phyloP scores from a whole-genome alignment of 1,140 invertebrate genomes.

The Tetramorium alpestre region DNA sequence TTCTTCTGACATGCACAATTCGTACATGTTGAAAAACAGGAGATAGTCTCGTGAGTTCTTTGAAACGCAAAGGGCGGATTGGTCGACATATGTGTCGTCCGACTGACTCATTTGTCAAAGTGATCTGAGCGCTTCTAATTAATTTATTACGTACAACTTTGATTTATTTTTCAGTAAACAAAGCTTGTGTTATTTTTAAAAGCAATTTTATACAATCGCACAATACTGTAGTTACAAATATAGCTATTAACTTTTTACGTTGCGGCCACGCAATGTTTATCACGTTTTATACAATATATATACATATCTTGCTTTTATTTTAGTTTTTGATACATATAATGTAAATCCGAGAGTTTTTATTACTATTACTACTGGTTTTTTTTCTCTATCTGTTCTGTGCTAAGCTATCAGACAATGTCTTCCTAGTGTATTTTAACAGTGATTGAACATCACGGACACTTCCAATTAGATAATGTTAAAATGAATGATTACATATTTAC shows the following conservation, averaged over 20 bases:
- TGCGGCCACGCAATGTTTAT: neutral
- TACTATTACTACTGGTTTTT: neutral
- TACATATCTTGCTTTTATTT: neutral
- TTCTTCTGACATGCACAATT: slow-evolving; percentile 61
- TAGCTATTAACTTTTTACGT: slow-evolving; percentile 9
- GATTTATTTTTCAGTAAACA: neutral
- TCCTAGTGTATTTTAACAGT: neutral
- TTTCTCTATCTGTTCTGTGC: neutral
- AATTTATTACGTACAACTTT: slow-evolving; percentile 21
- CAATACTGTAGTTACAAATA: neutral
- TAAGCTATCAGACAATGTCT: neutral
- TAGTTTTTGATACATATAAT: neutral
- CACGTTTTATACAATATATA: neutral
- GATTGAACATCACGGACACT: neutral
- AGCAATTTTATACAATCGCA: slow-evolving; percentile 21
- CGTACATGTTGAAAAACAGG: slow-evolving; percentile 58
- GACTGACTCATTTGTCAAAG: slow-evolving; percentile 77
- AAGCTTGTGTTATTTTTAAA: slow-evolving; percentile 14
- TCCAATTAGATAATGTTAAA: slow-evolving; percentile 13
- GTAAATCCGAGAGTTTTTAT: neutral
- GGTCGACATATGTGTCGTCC: slow-evolving; percentile 78
- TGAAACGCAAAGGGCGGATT: slow-evolving; percentile 55
- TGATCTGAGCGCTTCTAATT: slow-evolving; percentile 36
- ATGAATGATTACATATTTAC: slow-evolving; percentile 26
- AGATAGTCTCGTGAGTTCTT: slow-evolving; percentile 45